Base-by-base conservation (phyloP, 2,797 vertebrate genomes). In the Meriones psammophilus region DNA sequence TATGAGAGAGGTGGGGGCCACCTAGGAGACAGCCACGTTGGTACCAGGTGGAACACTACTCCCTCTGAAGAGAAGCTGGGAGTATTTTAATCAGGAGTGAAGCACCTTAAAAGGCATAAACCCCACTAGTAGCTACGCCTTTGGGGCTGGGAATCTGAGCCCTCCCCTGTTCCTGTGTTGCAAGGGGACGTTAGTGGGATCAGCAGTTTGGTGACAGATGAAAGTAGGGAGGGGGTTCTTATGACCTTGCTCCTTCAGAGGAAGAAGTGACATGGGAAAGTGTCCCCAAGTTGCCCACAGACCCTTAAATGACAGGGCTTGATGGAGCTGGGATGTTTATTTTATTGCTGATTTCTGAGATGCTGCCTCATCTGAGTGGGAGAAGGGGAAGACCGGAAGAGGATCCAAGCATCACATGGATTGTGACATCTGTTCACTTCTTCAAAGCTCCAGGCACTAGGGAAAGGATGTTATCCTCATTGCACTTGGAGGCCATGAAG, bases 1-100 rank as follows among this genome's bases (percentile, higher is more conserved):
- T 24, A 0, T 14, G 17, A 79, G 22, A 79, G n/a, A 88, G 42
- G 1, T 60, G 1, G 69, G 56, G 83, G 9, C 4, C 15, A 2
- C 69, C 22, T n/a, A 8, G 10, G 28, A 2, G 3, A 73, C 30
- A 36, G 0, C 28, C 46, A 9, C 66, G 42, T 6, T 68, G 15
- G 9, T 62, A 60, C 62, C 86, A 33, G 30, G 50, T 60, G 24
- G 20, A 39, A 7, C 7, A 18, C 2, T 58, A 2, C 1, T 87
- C 64, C 50, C 5, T 0, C 5, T 33, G 33, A 91, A 89, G 88
- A 69, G 26, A 60, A 89, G 46, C 42, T 42, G n/a, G n/a, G 4
- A 83, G 33, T 80, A 22, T 87, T 91, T 60, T 77, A 54, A 90
- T 95, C 36, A 42, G 17, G 42, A 89, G 73, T 3, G 10, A 71